These are phyloP conservation scores for Ecdyonurus torrentis DNA, from an alignment of 2,888 invertebrate species.

Conservation along the genomic window DNA sequence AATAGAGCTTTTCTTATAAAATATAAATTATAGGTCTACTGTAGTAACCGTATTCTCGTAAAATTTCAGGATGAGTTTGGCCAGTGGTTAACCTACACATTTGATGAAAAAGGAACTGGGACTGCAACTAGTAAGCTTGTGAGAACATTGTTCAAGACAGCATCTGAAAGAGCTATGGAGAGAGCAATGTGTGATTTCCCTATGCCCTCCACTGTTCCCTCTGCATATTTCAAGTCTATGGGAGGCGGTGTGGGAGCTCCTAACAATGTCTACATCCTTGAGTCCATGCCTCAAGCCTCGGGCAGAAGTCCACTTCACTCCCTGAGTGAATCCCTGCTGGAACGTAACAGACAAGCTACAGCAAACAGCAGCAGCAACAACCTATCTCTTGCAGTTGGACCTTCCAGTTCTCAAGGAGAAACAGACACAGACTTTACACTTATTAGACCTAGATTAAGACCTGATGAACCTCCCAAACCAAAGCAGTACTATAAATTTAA, in stretches of 20 bases:
- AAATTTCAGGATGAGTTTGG: slow-evolving; percentile 55
- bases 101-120: slow-evolving; percentile 57
- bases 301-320: slow-evolving; percentile 19
- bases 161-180: not conserved
- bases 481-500: slow-evolving; percentile 59
- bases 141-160: not conserved
- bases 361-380: slow-evolving; percentile 5
- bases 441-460: slow-evolving; percentile 37
- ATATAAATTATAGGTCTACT: too few species aligned
- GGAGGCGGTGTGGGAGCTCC: slow-evolving; percentile 4
- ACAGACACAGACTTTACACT: slow-evolving; percentile 36
- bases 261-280: slow-evolving; percentile 12
- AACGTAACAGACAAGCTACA: slow-evolving; percentile 20
- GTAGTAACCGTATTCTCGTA: too few species aligned
- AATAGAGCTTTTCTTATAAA: too few species aligned
- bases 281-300: slow-evolving; percentile 7
- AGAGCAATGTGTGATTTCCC: not conserved
- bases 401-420: slow-evolving; percentile 32
- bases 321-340: slow-evolving; percentile 21
- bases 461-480: slow-evolving; percentile 32
- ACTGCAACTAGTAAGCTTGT: slow-evolving; percentile 22
- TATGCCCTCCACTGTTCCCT: slow-evolving; percentile 2
- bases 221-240: slow-evolving; percentile 1
- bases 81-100: slow-evolving; percentile 74
- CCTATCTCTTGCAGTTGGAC: slow-evolving; percentile 10